phyloP scores from a whole-genome alignment of 1,140 invertebrate species.

The Leptoteleia sp. region DNA sequence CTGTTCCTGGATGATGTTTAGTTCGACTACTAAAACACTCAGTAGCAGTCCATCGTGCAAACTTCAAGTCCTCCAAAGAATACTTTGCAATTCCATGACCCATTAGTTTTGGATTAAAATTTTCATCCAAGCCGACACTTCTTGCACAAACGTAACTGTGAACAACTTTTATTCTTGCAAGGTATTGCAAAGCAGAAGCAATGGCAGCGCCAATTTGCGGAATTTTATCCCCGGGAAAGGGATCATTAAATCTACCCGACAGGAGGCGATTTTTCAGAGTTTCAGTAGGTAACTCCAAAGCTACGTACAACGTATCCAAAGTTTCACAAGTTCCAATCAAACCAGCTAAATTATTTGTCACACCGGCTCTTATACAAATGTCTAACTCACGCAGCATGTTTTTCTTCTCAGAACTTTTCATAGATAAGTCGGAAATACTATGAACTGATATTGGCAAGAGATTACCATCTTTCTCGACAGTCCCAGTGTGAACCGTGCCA shows the following conservation, averaged over 20 bases:
- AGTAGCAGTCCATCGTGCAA: conserved; percentile 88
- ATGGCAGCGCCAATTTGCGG: conserved; percentile 84
- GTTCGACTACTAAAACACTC: conserved; percentile 87
- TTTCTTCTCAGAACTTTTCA: conserved; percentile 84
- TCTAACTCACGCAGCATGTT: conserved; percentile 88
- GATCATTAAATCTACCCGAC: conserved; percentile 83
- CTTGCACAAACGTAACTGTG: conserved; percentile 88
- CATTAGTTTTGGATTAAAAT: conserved; percentile 86
- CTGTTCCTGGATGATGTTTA: conserved; percentile 86
- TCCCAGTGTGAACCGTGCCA: conserved; percentile 87
- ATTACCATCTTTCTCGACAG: conserved; percentile 83
- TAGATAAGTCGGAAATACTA: conserved; percentile 83
- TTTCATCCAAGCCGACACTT: conserved; percentile 85
- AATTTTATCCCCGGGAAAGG: conserved; percentile 83
- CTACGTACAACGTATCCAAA: conserved; percentile 86
- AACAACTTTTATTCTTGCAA: conserved; percentile 83
- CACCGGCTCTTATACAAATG: conserved; percentile 85
- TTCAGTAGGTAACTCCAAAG: conserved; percentile 85
- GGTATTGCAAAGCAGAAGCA: conserved; percentile 79
- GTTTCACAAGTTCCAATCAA: conserved; percentile 91
- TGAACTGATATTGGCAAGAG: conserved; percentile 76
- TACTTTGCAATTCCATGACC: conserved; percentile 86
- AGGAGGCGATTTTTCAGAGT: conserved; percentile 86
- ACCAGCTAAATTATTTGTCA: conserved; percentile 87
- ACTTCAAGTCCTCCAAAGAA: conserved; percentile 82